These are phyloP conservation scores for Bunonema sp. DNA, from an alignment of 2,888 invertebrate genomes.

Conservation along the genomic window DNA sequence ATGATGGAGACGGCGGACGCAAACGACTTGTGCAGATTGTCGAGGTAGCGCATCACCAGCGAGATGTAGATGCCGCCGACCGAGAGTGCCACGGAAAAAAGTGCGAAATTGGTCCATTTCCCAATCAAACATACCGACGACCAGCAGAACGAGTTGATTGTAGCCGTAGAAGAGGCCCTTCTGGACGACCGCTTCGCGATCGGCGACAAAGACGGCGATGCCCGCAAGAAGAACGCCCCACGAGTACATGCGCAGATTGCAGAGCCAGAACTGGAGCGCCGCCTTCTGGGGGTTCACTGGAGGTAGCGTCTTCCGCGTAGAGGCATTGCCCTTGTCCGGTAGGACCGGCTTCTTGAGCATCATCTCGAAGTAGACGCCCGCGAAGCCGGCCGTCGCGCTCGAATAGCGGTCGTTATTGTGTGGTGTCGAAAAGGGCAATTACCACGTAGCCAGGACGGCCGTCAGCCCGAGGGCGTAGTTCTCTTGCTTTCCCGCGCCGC, in stretches of 20 bases:
- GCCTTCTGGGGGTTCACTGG: too few species aligned
- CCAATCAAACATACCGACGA: conserved; percentile 24
- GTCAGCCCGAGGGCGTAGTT: conserved; percentile 36
- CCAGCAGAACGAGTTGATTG: conserved; percentile 26
- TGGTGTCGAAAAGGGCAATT: too few species aligned
- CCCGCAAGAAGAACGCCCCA: conserved; percentile 35
- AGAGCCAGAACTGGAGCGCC: conserved; percentile 42
- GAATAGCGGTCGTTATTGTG: too few species aligned
- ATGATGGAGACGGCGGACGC: conserved; percentile 43
- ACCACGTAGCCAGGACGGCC: conserved; percentile 42
- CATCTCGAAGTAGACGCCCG: conserved; percentile 45
- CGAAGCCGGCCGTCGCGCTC: conserved; percentile 45
- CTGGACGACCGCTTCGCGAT: conserved; percentile 17
- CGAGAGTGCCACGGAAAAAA: conserved; percentile 24
- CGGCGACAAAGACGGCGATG: conserved; percentile 26
- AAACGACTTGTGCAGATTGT: conserved; percentile 44
- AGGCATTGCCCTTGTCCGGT: too few species aligned
- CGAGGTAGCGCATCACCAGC: conserved; percentile 44
- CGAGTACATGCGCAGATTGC: conserved; percentile 45
- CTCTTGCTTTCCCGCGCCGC: conserved; percentile 8
- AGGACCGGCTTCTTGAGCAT: too few species aligned
- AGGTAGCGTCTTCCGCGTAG: too few species aligned
- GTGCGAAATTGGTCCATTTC: not conserved
- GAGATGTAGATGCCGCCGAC: conserved; percentile 44
- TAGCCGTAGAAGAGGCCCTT: conserved; percentile 44